Base-by-base conservation (phyloP, 2,797 vertebrate genomes). In the Clarias fuscus region DNA sequence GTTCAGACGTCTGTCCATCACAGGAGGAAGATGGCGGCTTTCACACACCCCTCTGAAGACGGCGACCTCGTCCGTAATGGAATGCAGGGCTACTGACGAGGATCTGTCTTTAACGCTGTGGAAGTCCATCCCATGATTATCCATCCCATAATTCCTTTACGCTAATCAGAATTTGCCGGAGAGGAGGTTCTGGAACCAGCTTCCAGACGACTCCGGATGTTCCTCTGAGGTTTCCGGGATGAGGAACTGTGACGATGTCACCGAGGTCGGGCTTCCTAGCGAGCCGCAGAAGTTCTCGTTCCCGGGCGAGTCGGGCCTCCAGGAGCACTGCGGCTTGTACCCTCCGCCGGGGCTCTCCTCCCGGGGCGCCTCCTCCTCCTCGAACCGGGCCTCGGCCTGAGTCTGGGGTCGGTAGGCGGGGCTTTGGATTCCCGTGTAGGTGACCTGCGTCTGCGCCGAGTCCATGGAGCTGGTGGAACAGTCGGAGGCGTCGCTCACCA, bases 231-330 rank as follows among this genome's bases (percentile, higher is more conserved):
- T 86, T n/a, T 95, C 93, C 0, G 97, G 97, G 88, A 99, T 96
- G 88, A 99, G 94, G 92, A 99, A 99, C 89, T 98, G 97, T 59
- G 97, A 96, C 77, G 98, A 99, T 86, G 96, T 97, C 87, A 98
- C 91, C 1, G 98, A 99, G 14, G 97, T 98, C 0, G 98, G 98
- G 82, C 98, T 99, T 83, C 98, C 98, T 84, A 99, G 95, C 1
- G 95, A 97, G 24, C 94, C 94, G 30, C 95, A 94, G 7, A 92
- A 86, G 84, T 79, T 84, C 0, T 88, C 91, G 7, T 93, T 93
- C 43, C 79, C 95, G 0, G 97, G 96, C 68, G 96, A 96, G 87
- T 95, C 95, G 81, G 93, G 22, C 27, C 94, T 94, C 97, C 97
- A 99, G 27, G 96, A 94, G 84, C 92, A 95, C 93, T 99, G 98